Evolutionary conservation across 2,113 vertebrate species (phyloP), one percentile per base, ranked within the genome.

Genomic region (Equus przewalskii): DNA sequence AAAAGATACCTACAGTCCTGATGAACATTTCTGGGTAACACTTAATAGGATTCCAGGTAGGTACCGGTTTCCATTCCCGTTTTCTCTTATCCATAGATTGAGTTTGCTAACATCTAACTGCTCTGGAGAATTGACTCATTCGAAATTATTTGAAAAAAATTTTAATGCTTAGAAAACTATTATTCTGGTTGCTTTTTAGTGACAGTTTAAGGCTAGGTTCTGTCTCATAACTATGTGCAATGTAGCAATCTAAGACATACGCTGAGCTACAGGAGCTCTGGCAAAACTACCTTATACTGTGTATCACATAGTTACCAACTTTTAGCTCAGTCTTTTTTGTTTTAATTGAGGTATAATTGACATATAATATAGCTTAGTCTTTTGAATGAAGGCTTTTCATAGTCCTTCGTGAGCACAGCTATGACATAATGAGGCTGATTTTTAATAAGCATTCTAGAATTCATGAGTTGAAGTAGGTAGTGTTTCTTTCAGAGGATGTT

Each of bases 1-100:
- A 6, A 98, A 96, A 89, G 98, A 99, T 30, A 99, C 98, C 26
- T 99, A 98, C 16, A 98, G 98, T 22, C 99, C 99, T 0, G 99
- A 99, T 11, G 99, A 99, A 51, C 99, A 99, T 94, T 99, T 98
- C 93, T 99, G 98, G 98, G 98, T 99, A 49, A 99, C 99, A 0
- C 98, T 99, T 21, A 99, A 98, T 72, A 95, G 98, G 92, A 98
- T 99, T 69, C 95, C 98, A 84, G 98, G 98, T 99, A 97, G 16
- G 98, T 96, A 8, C 49, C 9, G 4, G 12, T 51, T 54, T 64
- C 76, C 64, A 3, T 78, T 69, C 11, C 30, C 7, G 14, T 44
- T 95, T 91, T 30, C 16, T 58, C 54, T 70, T 46, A 26, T 54
- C 5, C 16, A 6, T 10, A 58, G 30, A 30, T 58, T 58, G 78